Evolutionary conservation across 1,140 invertebrate species (phyloP).

Genomic region (Portunus trituberculatus): DNA sequence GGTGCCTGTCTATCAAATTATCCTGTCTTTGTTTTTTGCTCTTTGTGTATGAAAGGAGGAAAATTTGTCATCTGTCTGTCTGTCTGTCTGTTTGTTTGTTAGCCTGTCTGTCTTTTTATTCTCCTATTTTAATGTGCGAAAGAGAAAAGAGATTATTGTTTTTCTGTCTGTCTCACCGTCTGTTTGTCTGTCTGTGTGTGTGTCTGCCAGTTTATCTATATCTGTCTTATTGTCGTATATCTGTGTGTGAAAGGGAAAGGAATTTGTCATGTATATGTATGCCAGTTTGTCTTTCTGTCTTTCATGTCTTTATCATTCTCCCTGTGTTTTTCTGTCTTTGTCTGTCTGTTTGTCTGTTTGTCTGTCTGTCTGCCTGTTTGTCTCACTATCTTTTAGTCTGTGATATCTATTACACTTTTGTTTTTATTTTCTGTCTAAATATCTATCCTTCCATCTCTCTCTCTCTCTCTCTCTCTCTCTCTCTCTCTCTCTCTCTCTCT

Average conservation of each 20-base stretch:
- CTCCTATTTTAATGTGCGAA: background rate
- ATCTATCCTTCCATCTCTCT: background rate
- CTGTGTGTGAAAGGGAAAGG: background rate
- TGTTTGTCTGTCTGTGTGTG: background rate
- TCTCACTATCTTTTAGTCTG: background rate
- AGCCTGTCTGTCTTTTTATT: background rate
- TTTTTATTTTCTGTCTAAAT: background rate
- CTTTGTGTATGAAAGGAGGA: too few species aligned
- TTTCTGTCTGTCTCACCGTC: background rate
- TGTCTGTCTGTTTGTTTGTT: background rate
- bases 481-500: background rate
- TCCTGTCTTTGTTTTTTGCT: too few species aligned
- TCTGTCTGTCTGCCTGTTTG: background rate
- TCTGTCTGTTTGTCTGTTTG: background rate
- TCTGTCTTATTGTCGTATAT: background rate
- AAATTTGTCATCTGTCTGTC: too few species aligned
- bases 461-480: background rate
- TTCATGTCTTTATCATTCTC: background rate
- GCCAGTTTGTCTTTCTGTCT: constrained; percentile 14
- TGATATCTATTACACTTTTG: background rate
- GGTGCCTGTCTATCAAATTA: too few species aligned
- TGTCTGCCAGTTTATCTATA: background rate
- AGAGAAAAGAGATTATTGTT: background rate
- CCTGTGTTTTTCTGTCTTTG: background rate
- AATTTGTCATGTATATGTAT: background rate